Percentiles rank a stretch among this genome's conserved stretches.
Conservation (phyloP, 2,888 invertebrate species). For the Drosophila birchii region DNA sequence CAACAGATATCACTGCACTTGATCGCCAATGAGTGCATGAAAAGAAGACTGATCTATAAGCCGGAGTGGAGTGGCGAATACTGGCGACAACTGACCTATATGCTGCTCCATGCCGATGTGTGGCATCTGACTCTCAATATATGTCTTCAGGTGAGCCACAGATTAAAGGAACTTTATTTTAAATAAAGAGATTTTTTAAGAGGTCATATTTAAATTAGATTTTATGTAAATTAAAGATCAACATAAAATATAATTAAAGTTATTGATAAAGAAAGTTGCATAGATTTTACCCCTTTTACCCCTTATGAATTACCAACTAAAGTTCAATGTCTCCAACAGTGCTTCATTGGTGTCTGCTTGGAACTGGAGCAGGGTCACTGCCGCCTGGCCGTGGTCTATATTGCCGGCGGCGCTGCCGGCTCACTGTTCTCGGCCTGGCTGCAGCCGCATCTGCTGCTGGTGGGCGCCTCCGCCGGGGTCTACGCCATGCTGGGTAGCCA, state of each 20-base stretch:
- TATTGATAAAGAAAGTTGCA: background rate
- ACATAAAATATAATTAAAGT: background rate
- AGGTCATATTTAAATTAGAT: background rate
- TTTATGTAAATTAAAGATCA: background rate
- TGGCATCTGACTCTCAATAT: slow-evolving; percentile 92
- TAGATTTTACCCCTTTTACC: background rate
- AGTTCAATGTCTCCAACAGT: slow-evolving; percentile 53
- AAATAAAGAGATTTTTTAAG: background rate
- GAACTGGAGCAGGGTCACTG: slow-evolving; percentile 91
- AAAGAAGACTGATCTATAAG: slow-evolving; percentile 71
- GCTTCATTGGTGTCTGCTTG: slow-evolving; percentile 84
- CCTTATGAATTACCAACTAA: background rate
- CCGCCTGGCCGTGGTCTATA: slow-evolving; percentile 89
- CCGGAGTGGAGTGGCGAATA: slow-evolving; percentile 63
- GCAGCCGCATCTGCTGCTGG: slow-evolving; percentile 90
- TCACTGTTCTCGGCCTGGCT: slow-evolving; percentile 91
- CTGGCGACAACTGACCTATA: slow-evolving; percentile 93
- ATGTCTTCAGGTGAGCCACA: slow-evolving; percentile 87
- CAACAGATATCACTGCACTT: slow-evolving; percentile 65
- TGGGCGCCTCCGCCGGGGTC: slow-evolving; percentile 96
- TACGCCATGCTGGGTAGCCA: slow-evolving; percentile 95
- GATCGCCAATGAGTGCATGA: slow-evolving; percentile 69
- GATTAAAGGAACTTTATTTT: background rate
- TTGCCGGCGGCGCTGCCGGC: slow-evolving; percentile 90
- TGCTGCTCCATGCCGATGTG: slow-evolving; percentile 91